Percentiles rank a stretch among this genome's conserved stretches.
Conservation (phyloP, 2,113 vertebrate genomes). For the Malurus elegans region DNA sequence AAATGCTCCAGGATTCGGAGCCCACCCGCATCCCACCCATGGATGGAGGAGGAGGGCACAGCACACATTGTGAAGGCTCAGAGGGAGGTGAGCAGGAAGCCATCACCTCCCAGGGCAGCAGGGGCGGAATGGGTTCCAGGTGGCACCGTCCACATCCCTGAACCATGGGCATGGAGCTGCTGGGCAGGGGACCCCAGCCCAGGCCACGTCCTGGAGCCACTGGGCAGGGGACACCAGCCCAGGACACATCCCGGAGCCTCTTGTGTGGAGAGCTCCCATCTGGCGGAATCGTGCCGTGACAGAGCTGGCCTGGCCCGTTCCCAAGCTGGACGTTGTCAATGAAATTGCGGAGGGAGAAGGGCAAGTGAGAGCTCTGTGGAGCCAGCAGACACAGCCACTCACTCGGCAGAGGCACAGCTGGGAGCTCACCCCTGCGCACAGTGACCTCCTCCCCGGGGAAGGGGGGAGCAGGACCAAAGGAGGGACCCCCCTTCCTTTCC, state of each 20-base stretch:
- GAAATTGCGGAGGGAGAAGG: not conserved
- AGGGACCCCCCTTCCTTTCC: not conserved
- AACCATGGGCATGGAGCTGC: not conserved
- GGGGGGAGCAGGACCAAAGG: not conserved
- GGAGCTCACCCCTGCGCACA: not conserved
- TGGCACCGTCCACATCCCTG: not conserved
- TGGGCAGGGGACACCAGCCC: not conserved
- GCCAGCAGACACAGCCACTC: not conserved
- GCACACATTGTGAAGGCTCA: rapidly evolving
- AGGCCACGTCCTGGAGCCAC: rapidly evolving
- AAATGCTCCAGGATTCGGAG: not conserved
- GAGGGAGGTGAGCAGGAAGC: not conserved
- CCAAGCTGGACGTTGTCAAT: not conserved
- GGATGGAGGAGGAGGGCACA: not conserved
- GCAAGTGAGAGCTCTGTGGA: rapidly evolving
- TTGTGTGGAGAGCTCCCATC: not conserved
- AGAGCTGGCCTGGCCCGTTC: not conserved
- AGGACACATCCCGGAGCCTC: rapidly evolving
- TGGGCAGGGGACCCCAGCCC: not conserved
- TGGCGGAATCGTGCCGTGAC: rapidly evolving
- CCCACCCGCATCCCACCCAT: rapidly evolving
- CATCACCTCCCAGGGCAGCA: not conserved
- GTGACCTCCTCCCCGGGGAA: not conserved
- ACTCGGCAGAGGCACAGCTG: not conserved
- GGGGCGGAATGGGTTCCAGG: not conserved